phyloP scores from a whole-genome alignment of 37 sponge, comb jelly and placozoan genomes.

The Theonella swinhoei region DNA sequence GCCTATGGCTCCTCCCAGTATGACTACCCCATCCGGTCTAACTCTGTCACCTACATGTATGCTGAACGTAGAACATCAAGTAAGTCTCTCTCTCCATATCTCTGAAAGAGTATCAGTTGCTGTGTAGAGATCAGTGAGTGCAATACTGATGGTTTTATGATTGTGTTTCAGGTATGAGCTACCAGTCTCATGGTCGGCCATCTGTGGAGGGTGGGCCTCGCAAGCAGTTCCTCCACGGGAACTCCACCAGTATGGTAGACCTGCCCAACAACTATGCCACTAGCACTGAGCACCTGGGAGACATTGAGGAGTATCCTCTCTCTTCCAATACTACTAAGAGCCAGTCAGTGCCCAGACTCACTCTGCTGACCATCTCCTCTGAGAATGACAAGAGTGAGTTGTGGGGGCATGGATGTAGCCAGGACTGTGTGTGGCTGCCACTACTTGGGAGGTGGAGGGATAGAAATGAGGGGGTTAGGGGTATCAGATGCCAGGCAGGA shows the following conservation, averaged over 20 bases:
- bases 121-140: background rate
- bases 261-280: conserved; percentile 14
- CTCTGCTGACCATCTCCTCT: conserved; percentile 37
- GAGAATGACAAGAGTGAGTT: conserved; percentile 24
- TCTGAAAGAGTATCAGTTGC: background rate
- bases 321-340: conserved; percentile 49
- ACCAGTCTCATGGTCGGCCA: conserved; percentile 7
- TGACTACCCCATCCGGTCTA: conserved; percentile 12
- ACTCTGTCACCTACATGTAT: conserved; percentile 15
- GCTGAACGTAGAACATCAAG: background rate
- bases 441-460: background rate
- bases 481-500: background rate
- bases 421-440: background rate
- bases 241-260: conserved; percentile 64
- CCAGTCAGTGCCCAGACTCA: conserved; percentile 68
- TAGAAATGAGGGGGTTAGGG: background rate
- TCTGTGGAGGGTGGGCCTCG: conserved; percentile 7
- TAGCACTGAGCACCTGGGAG: conserved; percentile 46
- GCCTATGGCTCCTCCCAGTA: background rate
- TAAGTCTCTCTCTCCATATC: background rate
- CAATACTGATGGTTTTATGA: no score
- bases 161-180: background rate
- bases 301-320: conserved; percentile 41
- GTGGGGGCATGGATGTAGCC: background rate
- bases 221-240: background rate